Evolutionary conservation across 2,888 invertebrate species (phyloP).

Genomic region (Beris chalybata): DNA sequence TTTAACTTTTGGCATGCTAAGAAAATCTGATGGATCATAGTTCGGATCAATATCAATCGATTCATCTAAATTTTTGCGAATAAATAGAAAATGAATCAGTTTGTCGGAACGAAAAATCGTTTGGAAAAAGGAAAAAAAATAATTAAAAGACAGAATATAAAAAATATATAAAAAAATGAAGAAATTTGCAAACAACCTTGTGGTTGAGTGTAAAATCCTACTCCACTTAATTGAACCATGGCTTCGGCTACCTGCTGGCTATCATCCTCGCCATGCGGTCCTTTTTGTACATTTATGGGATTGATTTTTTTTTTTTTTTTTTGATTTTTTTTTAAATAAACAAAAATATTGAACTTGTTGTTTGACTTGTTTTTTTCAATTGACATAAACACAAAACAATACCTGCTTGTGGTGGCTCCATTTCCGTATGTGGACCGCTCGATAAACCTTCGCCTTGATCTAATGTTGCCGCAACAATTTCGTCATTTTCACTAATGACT

Average conservation of each 20-base stretch:
- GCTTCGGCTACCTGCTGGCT: conserved; percentile 76
- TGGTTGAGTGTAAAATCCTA: conserved; percentile 64
- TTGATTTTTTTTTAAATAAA: neutral
- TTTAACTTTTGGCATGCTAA: conserved; percentile 58
- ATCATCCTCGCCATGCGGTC: conserved; percentile 61
- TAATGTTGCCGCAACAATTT: conserved; percentile 57
- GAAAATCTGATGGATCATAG: conserved; percentile 85
- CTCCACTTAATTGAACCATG: conserved; percentile 71
- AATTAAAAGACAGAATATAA: conserved; percentile 27
- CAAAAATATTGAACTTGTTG: too few species aligned
- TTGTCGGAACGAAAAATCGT: neutral
- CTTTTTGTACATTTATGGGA: conserved; percentile 46
- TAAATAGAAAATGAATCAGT: neutral
- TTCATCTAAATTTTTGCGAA: conserved; percentile 61
- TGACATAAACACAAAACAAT: neutral
- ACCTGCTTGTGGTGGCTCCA: conserved; percentile 27
- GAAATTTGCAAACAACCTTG: conserved; percentile 48
- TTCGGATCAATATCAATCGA: conserved; percentile 77
- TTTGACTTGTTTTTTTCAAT: too few species aligned
- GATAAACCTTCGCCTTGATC: conserved; percentile 51
- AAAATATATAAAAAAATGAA: conserved; percentile 40
- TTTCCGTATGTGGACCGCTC: conserved; percentile 29
- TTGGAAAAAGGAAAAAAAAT: conserved; percentile 31
- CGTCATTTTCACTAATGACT: conserved; percentile 62
- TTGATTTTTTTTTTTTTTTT: too few species aligned